Evolutionary conservation across 2,888 invertebrate species (phyloP), one percentile per base, ranked within the genome.

Genomic region (Polymixis lichenea): DNA sequence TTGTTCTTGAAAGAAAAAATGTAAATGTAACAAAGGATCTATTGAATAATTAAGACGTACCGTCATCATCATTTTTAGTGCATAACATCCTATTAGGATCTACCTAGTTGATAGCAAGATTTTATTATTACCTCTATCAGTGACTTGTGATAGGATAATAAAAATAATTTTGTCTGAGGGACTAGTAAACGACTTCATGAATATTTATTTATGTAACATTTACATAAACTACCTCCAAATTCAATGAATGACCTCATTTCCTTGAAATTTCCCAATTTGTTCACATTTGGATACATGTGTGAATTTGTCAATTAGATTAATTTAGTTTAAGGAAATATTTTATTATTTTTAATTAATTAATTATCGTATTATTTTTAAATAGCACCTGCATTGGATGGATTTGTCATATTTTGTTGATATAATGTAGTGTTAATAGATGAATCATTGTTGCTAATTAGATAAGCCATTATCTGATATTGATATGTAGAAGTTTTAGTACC

Each of bases 1-100:
- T 61, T 72, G 55, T 65, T 60, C 56, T 64, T 7, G 43, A 64
- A 78, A 75, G 68, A 74, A 78, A n/a, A 74, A 78, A 74, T 72
- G 61, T 66, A 62, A 75, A 73, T 73, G 79, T 81, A 87, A 89
- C 89, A 89, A 89, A 89, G 89, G 83, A 82, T 78, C 76, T 78
- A 74, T 64, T 78, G 86, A 85, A 85, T 88, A 85, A 85, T 88
- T 86, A 78, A 73, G 68, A 64, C 66, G 70, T 78, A 77, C 51
- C 70, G 85, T 87, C 87, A 86, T 86, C 87, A 82, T 81, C 68
- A 71, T 72, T 79, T 83, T 78, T 88, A 88, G 80, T 78, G 43
- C 72, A 55, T 61, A 73, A 72, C 61, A 75, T 78, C 72, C 67
- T 85, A 85, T 56, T 82, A 51, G 43, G 43, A 85, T 85, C 53